These are phyloP conservation scores for Acronicta leporina DNA, from an alignment of 2,888 invertebrate genomes.

Conservation along the genomic window DNA sequence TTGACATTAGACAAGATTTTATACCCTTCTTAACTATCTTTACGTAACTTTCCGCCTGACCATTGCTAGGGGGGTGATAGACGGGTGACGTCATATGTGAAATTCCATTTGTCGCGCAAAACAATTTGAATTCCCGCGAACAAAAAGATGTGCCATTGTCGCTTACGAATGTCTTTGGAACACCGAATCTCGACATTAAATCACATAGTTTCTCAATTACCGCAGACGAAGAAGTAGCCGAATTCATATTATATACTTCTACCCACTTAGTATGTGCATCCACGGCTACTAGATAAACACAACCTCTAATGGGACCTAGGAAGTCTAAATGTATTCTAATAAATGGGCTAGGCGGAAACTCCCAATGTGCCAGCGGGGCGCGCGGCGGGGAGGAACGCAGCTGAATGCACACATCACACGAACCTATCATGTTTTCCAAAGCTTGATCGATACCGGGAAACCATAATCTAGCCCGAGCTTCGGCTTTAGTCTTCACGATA, in stretches of 20 bases:
- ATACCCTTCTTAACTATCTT: slow-evolving; percentile 2
- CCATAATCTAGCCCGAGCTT: neutral
- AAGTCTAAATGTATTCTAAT: slow-evolving; percentile 13
- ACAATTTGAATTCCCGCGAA: slow-evolving; percentile 8
- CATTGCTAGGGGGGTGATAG: too few relatives aligned
- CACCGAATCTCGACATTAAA: neutral
- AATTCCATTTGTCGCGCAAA: slow-evolving; percentile 4
- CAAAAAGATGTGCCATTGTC: slow-evolving; percentile 40
- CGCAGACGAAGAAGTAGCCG: slow-evolving; percentile 1
- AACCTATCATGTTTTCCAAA: neutral
- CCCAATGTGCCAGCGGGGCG: slow-evolving; percentile 4
- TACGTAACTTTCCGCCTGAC: too few relatives aligned
- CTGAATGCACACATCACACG: neutral
- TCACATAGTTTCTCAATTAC: slow-evolving; percentile 3
- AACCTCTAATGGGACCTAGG: slow-evolving; percentile 5
- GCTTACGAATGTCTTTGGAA: slow-evolving; percentile 35
- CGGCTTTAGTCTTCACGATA: too few relatives aligned
- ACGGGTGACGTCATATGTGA: too few relatives aligned
- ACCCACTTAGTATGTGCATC: slow-evolving; percentile 18
- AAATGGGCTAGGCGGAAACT: neutral
- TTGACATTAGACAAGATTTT: slow-evolving; percentile 4
- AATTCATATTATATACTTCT: slow-evolving; percentile 7
- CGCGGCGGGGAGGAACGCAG: slow-evolving; percentile 3
- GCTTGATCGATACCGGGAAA: neutral
- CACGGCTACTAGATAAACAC: slow-evolving; percentile 9